Conservation (phyloP, 2,888 invertebrate species). For the Luperina testacea region DNA sequence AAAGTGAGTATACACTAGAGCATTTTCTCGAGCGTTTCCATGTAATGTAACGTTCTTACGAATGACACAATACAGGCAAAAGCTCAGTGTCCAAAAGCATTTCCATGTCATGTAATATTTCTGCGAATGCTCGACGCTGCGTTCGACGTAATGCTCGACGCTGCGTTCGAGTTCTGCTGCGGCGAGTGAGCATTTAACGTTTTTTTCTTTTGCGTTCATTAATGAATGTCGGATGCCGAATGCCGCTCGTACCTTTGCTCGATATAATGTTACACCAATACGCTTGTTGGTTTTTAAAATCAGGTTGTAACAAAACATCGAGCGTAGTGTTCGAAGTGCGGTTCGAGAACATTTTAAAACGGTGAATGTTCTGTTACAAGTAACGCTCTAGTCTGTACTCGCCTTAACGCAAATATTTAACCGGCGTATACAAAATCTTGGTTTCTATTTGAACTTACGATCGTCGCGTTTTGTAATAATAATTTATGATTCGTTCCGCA, state of each 20-base stretch:
- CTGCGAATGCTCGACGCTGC: not conserved
- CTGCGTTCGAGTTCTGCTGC: too few relatives aligned
- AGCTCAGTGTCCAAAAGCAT: not conserved
- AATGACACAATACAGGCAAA: not conserved
- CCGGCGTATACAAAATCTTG: conserved; percentile 52
- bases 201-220: not conserved
- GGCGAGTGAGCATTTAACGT: not conserved
- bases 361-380: not conserved
- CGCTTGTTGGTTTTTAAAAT: not conserved
- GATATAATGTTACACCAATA: not conserved
- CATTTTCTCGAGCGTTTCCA: not conserved
- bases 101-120: not conserved
- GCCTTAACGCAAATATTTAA: conserved; percentile 55
- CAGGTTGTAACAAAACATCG: not conserved
- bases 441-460: conserved; percentile 59
- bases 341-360: not conserved
- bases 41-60: not conserved
- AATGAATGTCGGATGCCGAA: not conserved
- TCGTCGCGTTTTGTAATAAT: conserved; percentile 49
- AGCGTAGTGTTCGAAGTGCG: not conserved
- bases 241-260: not conserved
- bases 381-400: not conserved
- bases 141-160: not conserved
- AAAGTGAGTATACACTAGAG: not conserved
- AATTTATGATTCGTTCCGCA: conserved; percentile 49